Evolutionary conservation across 2,888 invertebrate genomes (phyloP), one percentile per base, ranked within the genome.

Genomic region (Dione vanillae): DNA sequence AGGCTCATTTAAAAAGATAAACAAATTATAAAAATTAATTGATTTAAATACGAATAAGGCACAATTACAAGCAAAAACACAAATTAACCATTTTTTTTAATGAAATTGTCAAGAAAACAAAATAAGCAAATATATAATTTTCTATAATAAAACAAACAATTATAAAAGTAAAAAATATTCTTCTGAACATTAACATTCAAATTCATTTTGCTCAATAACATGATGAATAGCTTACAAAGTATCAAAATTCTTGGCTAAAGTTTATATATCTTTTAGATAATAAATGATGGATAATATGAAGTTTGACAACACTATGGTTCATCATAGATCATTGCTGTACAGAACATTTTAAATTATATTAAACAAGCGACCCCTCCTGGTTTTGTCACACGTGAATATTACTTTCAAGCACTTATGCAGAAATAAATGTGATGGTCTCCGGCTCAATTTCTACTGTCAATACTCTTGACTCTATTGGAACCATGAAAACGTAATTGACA

Each of bases 261-360:
- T 67, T 59, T n/a, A 67, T 56, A 65, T 52, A 52, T 56, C 45
- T 65, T 51, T n/a, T 16, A 56, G 37, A 58, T 71, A 64, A 65
- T 68, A 65, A 71, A 71, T 71, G 67, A 68, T 59, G 64, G 49
- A 61, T 61, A 61, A 61, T 61, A 43, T 27, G 58, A 67, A 67
- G 59, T 59, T 59, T 51, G 47, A 51, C 58, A 67, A 58, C 47
- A 67, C 66, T 58, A 61, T 27, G 43, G 43, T 61, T 43, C 59
- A 61, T 61, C 59, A 61, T 61, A 61, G 59, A 61, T 61, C 59
- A 43, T 61, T n/a, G 59, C 27, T 45, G 43, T 14, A 61, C n/a
- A 41, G 43, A 43, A 14, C 8, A 58, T 40, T 61, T 19, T 43
- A 45, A 61, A 61, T 61, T 43, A 59, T 41, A 41, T 20, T 61